phyloP scores from a whole-genome alignment of 2,113 vertebrate species.

The Podarcis muralis region DNA sequence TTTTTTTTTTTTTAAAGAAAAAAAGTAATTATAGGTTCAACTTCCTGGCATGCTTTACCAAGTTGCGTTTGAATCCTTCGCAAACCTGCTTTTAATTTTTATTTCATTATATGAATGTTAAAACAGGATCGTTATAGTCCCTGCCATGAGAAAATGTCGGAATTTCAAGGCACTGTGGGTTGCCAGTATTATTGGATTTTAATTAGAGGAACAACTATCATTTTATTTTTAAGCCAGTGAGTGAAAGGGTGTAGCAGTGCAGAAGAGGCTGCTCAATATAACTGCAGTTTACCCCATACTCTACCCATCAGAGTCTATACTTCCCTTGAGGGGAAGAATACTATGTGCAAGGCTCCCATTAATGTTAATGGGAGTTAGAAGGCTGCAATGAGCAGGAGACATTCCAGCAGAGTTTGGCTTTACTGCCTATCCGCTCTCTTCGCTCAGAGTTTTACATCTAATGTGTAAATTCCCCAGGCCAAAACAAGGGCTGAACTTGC shows the following conservation, averaged over 20 bases:
- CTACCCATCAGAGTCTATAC: constrained; percentile 56
- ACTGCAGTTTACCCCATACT: constrained; percentile 63
- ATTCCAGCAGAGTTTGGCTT: constrained; percentile 56
- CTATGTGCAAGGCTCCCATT: constrained; percentile 55
- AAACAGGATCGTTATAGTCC: neutral
- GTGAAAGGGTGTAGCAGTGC: constrained; percentile 31
- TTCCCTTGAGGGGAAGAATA: constrained; percentile 37
- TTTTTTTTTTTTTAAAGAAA: neutral
- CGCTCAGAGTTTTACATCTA: neutral
- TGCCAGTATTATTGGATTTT: constrained; percentile 14
- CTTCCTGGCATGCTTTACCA: neutral
- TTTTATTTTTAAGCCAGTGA: constrained; percentile 1
- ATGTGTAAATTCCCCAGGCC: constrained; percentile 22
- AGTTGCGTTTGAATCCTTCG: neutral
- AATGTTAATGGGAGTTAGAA: constrained; percentile 64
- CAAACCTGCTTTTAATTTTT: constrained; percentile 21
- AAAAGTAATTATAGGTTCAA: neutral
- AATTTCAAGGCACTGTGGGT: neutral
- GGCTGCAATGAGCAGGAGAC: constrained; percentile 53
- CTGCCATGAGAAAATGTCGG: neutral
- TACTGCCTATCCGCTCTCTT: constrained; percentile 43
- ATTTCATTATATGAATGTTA: constrained; percentile 14
- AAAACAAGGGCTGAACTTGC: neutral
- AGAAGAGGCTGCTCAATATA: constrained; percentile 55
- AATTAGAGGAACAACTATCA: neutral